Conservation (phyloP, 2,113 vertebrate genomes). For the Herpailurus yagouaroundi region DNA sequence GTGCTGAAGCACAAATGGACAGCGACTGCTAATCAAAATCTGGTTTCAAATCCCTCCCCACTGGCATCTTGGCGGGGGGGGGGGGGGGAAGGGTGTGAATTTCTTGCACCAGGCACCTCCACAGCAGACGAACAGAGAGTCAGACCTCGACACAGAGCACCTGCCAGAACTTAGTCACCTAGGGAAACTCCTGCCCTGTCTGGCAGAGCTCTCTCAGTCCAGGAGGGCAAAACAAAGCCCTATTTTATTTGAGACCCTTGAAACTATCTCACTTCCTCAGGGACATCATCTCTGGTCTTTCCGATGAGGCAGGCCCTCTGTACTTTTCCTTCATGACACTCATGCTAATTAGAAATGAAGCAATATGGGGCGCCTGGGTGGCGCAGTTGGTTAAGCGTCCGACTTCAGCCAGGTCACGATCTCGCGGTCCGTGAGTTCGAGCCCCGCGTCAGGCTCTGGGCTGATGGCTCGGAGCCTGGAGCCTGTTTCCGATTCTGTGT, state of each 20-base stretch:
- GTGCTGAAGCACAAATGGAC: not conserved
- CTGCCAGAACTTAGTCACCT: not conserved
- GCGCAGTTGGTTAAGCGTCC: too few relatives aligned
- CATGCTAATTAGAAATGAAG: not conserved
- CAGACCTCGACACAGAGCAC: not conserved
- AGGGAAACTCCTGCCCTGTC: not conserved
- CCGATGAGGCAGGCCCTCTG: not conserved
- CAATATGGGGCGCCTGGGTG: too few relatives aligned
- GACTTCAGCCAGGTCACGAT: too few relatives aligned
- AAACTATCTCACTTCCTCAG: not conserved
- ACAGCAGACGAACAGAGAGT: not conserved
- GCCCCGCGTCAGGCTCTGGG: too few relatives aligned
- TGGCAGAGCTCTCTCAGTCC: not conserved
- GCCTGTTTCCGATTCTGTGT: too few relatives aligned
- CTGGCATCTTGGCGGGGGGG: not conserved
- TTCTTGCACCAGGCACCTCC: not conserved
- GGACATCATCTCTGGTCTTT: not conserved
- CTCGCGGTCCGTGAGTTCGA: too few relatives aligned
- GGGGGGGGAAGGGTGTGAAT: not conserved
- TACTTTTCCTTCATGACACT: not conserved
- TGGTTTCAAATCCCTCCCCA: not conserved
- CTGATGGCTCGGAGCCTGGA: too few relatives aligned
- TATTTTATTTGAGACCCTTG: not conserved
- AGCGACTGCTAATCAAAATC: not conserved
- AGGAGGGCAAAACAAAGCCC: not conserved